These are phyloP conservation scores for Austrofundulus limnaeus DNA, from an alignment of 2,113 vertebrate species.

Conservation along the genomic window DNA sequence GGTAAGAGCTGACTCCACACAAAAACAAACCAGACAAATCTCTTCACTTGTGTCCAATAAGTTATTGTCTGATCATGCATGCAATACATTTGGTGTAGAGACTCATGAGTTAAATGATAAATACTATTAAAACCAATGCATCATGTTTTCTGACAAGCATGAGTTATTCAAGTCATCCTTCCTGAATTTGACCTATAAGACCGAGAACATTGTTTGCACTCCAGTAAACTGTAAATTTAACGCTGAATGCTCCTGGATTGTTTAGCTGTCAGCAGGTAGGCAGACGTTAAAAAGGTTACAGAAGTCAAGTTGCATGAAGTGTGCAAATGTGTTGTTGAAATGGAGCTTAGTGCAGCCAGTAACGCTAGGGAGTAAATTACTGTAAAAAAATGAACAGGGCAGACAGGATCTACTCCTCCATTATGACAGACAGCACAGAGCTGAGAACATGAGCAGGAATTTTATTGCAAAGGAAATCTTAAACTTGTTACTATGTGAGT, in stretches of 20 bases:
- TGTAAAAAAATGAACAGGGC: slow-evolving; percentile 24
- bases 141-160: slow-evolving; percentile 38
- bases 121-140: neutral
- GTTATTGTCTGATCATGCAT: too few relatives aligned
- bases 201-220: slow-evolving; percentile 23
- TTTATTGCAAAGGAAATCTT: neutral
- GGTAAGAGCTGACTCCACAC: slow-evolving; percentile 69
- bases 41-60: neutral
- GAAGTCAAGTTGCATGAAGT: slow-evolving; percentile 45
- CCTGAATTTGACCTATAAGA: slow-evolving; percentile 37
- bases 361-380: slow-evolving; percentile 18
- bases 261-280: slow-evolving; percentile 35
- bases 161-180: slow-evolving; percentile 26
- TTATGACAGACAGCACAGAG: slow-evolving; percentile 64
- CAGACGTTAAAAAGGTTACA: slow-evolving; percentile 21
- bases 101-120: too few relatives aligned
- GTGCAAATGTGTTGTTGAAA: slow-evolving; percentile 46
- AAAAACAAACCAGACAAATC: slow-evolving; percentile 3
- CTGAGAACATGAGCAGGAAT: slow-evolving; percentile 21
- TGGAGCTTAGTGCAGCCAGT: slow-evolving; percentile 35
- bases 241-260: slow-evolving; percentile 5
- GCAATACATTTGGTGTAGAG: neutral
- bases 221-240: slow-evolving; percentile 41
- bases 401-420: slow-evolving; percentile 44
- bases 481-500: neutral